A percentile compares a stretch with the other conserved stretches of the same genome.
These are phyloP conservation scores for Circaetus gallicus DNA, from an alignment of 2,113 vertebrate genomes.

Conservation along the genomic window DNA sequence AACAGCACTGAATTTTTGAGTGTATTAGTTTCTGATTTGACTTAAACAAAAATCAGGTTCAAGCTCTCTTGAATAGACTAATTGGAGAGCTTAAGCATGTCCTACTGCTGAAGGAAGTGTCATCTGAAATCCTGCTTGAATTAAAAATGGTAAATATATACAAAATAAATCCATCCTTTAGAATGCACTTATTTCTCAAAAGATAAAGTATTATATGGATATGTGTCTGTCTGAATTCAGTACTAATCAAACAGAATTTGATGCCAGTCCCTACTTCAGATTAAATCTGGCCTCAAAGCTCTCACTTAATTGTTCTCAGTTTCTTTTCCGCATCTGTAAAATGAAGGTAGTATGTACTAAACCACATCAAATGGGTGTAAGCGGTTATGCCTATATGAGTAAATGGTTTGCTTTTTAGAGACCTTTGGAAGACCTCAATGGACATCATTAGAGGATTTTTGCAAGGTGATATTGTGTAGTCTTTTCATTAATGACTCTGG, in stretches of 20 bases:
- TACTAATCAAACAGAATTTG: background rate
- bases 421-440: background rate
- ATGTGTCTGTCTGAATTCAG: background rate
- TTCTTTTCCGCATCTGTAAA: background rate
- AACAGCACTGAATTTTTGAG: background rate
- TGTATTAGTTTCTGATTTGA: background rate
- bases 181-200: background rate
- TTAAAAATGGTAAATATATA: background rate
- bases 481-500: background rate
- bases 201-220: background rate
- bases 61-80: background rate
- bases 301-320: background rate
- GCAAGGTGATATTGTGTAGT: background rate
- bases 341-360: background rate
- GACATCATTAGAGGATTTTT: background rate
- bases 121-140: background rate
- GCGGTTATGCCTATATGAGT: accelerated
- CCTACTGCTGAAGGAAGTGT: background rate
- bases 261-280: background rate
- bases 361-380: background rate
- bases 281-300: background rate
- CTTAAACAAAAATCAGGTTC: background rate
- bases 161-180: background rate
- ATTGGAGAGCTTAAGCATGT: background rate
- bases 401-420: background rate